Evolutionary conservation across 2,113 vertebrate genomes (phyloP), one percentile per base, ranked within the genome.

Genomic region (Corydoras maculifer): DNA sequence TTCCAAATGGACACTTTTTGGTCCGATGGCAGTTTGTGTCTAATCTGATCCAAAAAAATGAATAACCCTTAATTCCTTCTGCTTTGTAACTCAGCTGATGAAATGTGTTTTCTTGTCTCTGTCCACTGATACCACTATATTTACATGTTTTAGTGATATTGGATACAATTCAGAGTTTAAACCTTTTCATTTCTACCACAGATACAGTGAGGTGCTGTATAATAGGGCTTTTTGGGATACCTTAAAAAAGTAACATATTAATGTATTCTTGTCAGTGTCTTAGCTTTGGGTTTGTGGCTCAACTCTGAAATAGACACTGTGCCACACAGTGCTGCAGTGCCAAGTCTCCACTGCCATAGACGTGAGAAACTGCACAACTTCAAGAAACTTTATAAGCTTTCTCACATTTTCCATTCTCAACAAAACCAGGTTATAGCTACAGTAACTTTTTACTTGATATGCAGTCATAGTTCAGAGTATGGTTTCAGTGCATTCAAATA

Each of bases 331-430:
- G 68, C 62, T 63, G 11, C 63, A 43, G 25, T 3, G 61, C 68
- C 67, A 71, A 53, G 10, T 59, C 48, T 72, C 32, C 30, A 18
- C 48, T 72, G 62, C 30, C 69, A 72, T 35, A 59, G 63, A 62
- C 75, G 51, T 69, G 75, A 75, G 58, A 35, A n/a, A 65, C 30
- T 54, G 54, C 78, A 75, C 29, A 75, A 68, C 43, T 65, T 59
- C 8, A 4, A 30, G 55, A 50, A 57, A 51, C 8, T 35, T 30
- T 57, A 55, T 58, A 50, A 58, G 59, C 32, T 62, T 62, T 55
- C 25, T 58, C 48, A 65, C n/a, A 53, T 69, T 71, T 68, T 51
- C 58, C 54, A 9, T 61, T 49, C 61, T 2, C 35, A 43, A 8
- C 35, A 1, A 43, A 8, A 4, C 35, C 35, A 43, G 35, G 35